These are phyloP conservation scores for Entomobrya multifasciata DNA, from an alignment of 2,888 invertebrate genomes.

Conservation along the genomic window DNA sequence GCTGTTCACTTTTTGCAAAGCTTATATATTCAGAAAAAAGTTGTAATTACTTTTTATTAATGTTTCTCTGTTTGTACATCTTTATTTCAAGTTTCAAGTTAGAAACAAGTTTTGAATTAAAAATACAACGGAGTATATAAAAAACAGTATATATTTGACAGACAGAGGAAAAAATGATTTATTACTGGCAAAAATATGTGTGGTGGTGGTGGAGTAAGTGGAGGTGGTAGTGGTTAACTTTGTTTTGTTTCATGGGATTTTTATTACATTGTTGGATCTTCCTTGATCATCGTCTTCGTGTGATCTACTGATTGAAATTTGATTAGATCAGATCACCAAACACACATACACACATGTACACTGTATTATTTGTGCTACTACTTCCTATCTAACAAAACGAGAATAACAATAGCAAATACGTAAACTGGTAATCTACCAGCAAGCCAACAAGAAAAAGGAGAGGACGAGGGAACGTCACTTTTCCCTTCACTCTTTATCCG, in stretches of 20 bases:
- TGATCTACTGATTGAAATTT: slow-evolving; percentile 41
- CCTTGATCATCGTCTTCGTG: not conserved
- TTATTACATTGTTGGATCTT: no score
- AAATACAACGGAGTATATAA: not conserved
- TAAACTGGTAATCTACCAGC: not conserved
- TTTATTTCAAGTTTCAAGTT: not conserved
- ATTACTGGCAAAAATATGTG: slow-evolving; percentile 20
- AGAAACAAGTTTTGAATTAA: slow-evolving; percentile 19
- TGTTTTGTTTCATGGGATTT: not conserved
- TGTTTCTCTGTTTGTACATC: not conserved
- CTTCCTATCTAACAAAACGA: no score
- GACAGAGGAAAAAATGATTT: slow-evolving; percentile 29
- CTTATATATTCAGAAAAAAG: slow-evolving; percentile 4
- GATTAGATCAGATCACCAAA: slow-evolving; percentile 36
- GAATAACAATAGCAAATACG: not conserved
- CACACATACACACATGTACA: no score
- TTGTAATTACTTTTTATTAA: not conserved
- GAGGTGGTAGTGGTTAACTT: not conserved
- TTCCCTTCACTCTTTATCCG: slow-evolving; percentile 79
- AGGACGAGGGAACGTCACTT: slow-evolving; percentile 79
- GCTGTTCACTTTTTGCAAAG: no score
- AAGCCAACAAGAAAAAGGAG: not conserved
- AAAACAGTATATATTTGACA: not conserved
- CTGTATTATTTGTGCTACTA: not conserved
- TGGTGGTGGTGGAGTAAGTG: not conserved